phyloP scores from a whole-genome alignment of 2,113 vertebrate species.

The Globicephala melas region DNA sequence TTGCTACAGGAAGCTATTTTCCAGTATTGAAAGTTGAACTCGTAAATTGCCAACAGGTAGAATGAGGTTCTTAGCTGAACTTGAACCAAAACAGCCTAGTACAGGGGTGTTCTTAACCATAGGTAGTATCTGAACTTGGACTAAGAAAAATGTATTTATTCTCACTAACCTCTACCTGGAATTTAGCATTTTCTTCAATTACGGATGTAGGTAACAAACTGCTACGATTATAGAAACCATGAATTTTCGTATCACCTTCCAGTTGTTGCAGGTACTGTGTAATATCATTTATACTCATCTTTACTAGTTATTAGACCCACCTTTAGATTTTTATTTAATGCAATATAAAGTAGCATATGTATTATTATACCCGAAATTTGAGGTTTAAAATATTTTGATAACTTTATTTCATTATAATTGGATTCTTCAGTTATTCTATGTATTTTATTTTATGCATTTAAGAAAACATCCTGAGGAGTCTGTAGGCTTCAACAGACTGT shows the following conservation, averaged over 20 bases:
- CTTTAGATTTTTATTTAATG: neutral
- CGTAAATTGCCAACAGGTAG: neutral
- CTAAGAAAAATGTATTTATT: neutral
- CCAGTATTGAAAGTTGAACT: neutral
- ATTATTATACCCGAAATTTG: neutral
- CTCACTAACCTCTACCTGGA: neutral
- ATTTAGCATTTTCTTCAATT: slow-evolving; percentile 18
- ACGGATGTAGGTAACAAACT: neutral
- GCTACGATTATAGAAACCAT: neutral
- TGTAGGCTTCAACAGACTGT: neutral
- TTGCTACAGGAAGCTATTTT: neutral
- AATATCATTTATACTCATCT: neutral
- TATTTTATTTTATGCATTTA: neutral
- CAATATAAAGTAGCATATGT: neutral
- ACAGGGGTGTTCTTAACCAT: neutral
- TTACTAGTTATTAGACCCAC: neutral
- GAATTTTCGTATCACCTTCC: neutral
- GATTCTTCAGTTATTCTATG: neutral
- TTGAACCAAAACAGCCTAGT: neutral
- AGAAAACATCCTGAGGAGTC: neutral
- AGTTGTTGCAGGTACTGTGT: neutral
- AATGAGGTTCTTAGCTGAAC: neutral
- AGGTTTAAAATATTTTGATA: slow-evolving; percentile 1
- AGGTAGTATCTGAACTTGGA: neutral
- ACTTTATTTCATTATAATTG: slow-evolving; percentile 12